These are phyloP conservation scores for Phymastichus coffea DNA, from an alignment of 1,140 invertebrate genomes.

Conservation along the genomic window DNA sequence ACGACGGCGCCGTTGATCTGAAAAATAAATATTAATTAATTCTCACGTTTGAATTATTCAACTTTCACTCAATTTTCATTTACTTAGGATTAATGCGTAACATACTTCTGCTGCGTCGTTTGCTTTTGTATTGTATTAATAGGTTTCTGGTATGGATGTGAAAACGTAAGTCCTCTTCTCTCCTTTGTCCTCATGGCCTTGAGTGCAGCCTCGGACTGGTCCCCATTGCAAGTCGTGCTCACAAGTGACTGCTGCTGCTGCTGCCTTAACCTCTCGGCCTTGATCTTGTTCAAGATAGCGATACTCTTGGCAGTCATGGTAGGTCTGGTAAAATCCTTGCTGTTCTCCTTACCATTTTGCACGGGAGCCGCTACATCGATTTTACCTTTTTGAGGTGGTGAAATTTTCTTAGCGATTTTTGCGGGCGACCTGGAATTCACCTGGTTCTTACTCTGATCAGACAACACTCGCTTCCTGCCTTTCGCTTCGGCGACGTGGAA, in stretches of 20 bases:
- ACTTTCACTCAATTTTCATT: too few species aligned
- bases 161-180: slow-evolving; percentile 38
- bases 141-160: slow-evolving; percentile 45
- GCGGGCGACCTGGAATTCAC: slow-evolving; percentile 32
- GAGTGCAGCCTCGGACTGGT: slow-evolving; percentile 25
- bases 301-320: slow-evolving; percentile 49
- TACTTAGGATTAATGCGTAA: too few species aligned
- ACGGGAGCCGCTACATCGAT: slow-evolving; percentile 6
- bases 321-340: slow-evolving; percentile 34
- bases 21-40: neutral
- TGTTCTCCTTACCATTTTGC: slow-evolving; percentile 46
- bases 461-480: slow-evolving; percentile 44
- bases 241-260: slow-evolving; percentile 11
- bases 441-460: slow-evolving; percentile 44
- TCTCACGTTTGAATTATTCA: too few species aligned
- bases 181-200: slow-evolving; percentile 42
- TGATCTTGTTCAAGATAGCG: slow-evolving; percentile 50
- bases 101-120: too few species aligned
- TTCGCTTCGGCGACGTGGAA: slow-evolving; percentile 37
- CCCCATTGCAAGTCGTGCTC: slow-evolving; percentile 10
- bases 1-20: slow-evolving; percentile 32
- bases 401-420: slow-evolving; percentile 40
- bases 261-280: slow-evolving; percentile 35
- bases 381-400: slow-evolving; percentile 32
- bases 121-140: too few species aligned